Conservation (phyloP, 2,888 invertebrate species). For the Ectobius pallidus region DNA sequence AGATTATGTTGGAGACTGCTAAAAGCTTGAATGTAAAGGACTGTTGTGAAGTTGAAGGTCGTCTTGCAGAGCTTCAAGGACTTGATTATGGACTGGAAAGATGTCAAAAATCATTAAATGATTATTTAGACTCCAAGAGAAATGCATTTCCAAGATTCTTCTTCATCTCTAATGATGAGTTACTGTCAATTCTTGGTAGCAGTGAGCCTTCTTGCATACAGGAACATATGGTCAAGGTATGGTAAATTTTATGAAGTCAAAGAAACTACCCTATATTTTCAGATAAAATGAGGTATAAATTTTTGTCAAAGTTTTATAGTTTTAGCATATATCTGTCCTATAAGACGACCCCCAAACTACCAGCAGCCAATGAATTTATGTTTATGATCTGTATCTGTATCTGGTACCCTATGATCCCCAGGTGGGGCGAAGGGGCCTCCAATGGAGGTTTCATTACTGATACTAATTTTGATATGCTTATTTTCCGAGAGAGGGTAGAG, state of each 20-base stretch:
- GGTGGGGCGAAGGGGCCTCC: too few species aligned
- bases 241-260: neutral
- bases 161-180: conserved; percentile 92
- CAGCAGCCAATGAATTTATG: too few species aligned
- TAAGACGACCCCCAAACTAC: too few species aligned
- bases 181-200: conserved; percentile 87
- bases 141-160: conserved; percentile 90
- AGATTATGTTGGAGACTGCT: conserved; percentile 76
- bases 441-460: too few species aligned
- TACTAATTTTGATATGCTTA: too few species aligned
- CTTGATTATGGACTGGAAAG: conserved; percentile 79
- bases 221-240: conserved; percentile 89
- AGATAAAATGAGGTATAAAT: too few species aligned
- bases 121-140: conserved; percentile 87
- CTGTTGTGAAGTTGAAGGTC: conserved; percentile 75
- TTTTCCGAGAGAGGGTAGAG: too few species aligned
- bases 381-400: too few species aligned
- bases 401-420: too few species aligned
- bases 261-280: too few species aligned
- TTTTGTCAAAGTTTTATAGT: too few species aligned
- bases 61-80: conserved; percentile 75
- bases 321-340: too few species aligned
- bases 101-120: conserved; percentile 90
- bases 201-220: conserved; percentile 84
- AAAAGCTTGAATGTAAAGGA: conserved; percentile 80